These are phyloP conservation scores for Zygogramma bicolorata DNA, from an alignment of 2,888 invertebrate species.

Conservation along the genomic window DNA sequence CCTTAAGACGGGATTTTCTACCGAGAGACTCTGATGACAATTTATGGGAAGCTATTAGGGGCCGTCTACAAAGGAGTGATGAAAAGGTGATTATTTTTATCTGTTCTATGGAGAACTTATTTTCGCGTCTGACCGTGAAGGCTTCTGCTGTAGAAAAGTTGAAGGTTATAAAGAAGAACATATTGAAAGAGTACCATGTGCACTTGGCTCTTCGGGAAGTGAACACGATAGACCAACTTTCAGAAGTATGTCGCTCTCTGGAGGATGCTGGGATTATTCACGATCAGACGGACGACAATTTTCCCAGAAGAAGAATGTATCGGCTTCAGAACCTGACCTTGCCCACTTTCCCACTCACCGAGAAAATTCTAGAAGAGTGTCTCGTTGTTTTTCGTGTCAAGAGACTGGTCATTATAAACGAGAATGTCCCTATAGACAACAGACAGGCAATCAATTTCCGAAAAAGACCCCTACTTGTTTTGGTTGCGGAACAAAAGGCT, in stretches of 20 bases:
- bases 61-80: neutral
- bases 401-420: neutral
- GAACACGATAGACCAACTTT: slow-evolving; percentile 4
- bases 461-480: slow-evolving; percentile 2
- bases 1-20: neutral
- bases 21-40: neutral
- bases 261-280: slow-evolving; percentile 12
- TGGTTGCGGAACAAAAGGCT: slow-evolving; percentile 3
- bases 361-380: neutral
- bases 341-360: neutral
- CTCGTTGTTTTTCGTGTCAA: neutral
- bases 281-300: too few relatives aligned
- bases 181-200: neutral
- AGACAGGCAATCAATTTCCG: neutral
- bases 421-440: neutral
- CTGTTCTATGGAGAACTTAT: slow-evolving; percentile 7
- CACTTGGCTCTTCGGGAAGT: neutral
- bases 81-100: slow-evolving; percentile 19
- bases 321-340: neutral
- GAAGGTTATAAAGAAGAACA: neutral
- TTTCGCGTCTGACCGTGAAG: slow-evolving; percentile 1
- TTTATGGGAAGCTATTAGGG: slow-evolving; percentile 5
- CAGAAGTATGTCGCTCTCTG: neutral
- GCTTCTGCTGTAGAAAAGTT: neutral
- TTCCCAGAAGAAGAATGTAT: neutral